These are phyloP conservation scores for Styela clava DNA, from an alignment of 23 tunicate species.

Conservation along the genomic window DNA sequence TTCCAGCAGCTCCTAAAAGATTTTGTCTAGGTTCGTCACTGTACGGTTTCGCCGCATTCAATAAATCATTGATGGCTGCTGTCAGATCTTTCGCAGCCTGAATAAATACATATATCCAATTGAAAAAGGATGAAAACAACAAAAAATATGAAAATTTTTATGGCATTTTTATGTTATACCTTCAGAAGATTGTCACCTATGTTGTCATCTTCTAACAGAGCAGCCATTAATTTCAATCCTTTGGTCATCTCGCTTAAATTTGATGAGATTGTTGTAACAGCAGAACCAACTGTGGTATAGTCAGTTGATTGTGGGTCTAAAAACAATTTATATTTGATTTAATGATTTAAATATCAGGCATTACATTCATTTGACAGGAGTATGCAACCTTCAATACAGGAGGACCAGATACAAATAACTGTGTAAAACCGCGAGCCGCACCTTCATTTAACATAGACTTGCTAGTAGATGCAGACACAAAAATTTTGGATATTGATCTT, in stretches of 20 bases:
- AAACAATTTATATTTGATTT: not conserved
- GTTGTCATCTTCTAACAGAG: constrained; percentile 73
- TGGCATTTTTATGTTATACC: constrained; percentile 24
- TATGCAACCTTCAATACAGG: too few species aligned
- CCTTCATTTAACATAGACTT: too few species aligned
- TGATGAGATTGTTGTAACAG: constrained; percentile 88
- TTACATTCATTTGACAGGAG: not conserved
- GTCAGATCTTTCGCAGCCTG: constrained; percentile 97
- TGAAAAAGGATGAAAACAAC: not conserved
- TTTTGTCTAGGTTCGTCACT: constrained; percentile 83
- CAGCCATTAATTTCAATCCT: constrained; percentile 85
- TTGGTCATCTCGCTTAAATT: constrained; percentile 82
- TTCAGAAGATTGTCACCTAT: constrained; percentile 67
- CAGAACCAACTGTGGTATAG: constrained; percentile 93
- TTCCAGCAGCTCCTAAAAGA: constrained; percentile 88
- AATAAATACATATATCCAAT: not conserved
- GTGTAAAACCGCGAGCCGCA: too few species aligned
- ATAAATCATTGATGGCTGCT: constrained; percentile 81
- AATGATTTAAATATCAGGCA: not conserved
- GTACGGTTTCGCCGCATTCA: constrained; percentile 77
- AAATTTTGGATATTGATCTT: too few species aligned
- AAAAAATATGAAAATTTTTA: not conserved
- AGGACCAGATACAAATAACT: too few species aligned
- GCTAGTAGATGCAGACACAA: too few species aligned
- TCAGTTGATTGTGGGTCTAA: constrained; percentile 64